These are phyloP conservation scores for Alligator mississippiensis DNA, from an alignment of 2,113 vertebrate species.

Conservation along the genomic window DNA sequence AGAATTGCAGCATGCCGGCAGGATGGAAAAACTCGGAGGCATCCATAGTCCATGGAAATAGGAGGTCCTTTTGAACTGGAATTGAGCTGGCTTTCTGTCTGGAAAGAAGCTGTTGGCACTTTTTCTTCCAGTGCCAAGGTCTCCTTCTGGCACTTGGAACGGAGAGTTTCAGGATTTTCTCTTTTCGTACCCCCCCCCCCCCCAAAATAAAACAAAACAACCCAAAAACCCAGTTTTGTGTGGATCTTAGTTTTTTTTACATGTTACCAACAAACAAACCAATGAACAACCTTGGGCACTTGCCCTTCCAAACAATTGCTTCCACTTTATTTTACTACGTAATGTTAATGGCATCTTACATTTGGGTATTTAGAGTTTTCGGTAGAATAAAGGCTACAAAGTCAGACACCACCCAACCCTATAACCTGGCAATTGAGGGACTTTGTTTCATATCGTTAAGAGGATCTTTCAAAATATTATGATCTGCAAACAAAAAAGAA, in stretches of 20 bases:
- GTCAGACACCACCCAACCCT: not conserved
- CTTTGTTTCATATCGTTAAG: not conserved
- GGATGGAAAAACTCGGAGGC: not conserved
- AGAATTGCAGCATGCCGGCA: not conserved
- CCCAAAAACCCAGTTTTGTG: not conserved
- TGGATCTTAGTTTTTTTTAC: no score
- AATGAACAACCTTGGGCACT: not conserved
- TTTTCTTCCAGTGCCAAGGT: not conserved
- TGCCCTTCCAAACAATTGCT: not conserved
- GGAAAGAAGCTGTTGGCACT: not conserved
- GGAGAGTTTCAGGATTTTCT: no score
- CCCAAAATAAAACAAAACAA: no score
- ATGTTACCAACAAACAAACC: no score
- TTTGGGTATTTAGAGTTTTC: not conserved
- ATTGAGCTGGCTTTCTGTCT: not conserved
- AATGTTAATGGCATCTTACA: not conserved
- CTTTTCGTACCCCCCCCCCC: no score
- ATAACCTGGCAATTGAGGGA: not conserved
- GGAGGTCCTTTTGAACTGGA: not conserved
- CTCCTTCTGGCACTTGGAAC: not conserved
- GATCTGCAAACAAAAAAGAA: not conserved
- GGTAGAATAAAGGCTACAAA: not conserved
- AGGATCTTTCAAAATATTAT: not conserved
- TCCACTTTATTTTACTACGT: not conserved
- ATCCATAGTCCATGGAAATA: not conserved